Percentiles rank a stretch among this genome's conserved stretches.
Conservation (phyloP, 1,140 invertebrate species). For the Pseudobourletiella spinata region DNA sequence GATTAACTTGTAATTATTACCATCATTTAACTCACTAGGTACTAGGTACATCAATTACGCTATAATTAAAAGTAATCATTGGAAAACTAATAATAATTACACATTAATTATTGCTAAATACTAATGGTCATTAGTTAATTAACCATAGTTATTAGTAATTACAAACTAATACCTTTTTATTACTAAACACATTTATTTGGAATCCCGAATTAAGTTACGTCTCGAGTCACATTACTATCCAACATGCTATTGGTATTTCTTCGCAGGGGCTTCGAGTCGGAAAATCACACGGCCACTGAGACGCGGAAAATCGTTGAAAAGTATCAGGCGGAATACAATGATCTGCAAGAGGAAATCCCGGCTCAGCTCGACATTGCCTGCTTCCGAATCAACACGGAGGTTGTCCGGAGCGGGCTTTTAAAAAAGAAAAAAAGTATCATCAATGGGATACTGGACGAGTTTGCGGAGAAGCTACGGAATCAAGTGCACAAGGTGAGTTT, state of each 20-base stretch:
- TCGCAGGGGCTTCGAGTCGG: neutral
- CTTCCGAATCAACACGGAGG: conserved; percentile 13
- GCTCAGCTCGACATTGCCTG: conserved; percentile 14
- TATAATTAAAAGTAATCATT: no score
- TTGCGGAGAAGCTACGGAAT: conserved; percentile 17
- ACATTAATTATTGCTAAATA: no score
- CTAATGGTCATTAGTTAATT: no score
- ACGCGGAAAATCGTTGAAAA: conserved; percentile 11
- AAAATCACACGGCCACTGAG: conserved; percentile 9
- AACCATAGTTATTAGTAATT: no score
- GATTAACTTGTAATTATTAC: no score
- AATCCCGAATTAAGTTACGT: no score
- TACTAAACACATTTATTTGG: no score
- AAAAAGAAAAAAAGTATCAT: conserved; percentile 14
- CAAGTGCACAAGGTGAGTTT: conserved; percentile 3
- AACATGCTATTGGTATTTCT: neutral
- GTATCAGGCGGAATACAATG: conserved; percentile 4
- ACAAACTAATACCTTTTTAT: no score
- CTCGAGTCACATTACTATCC: no score
- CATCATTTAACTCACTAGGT: no score
- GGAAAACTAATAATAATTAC: no score
- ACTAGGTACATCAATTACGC: no score
- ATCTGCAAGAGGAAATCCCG: conserved; percentile 25
- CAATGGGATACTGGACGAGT: conserved; percentile 15
- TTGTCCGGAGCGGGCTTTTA: conserved; percentile 12